Percentiles rank a stretch among this genome's conserved stretches.
Conservation (phyloP, 2,113 vertebrate species). For the Tyto alba region DNA sequence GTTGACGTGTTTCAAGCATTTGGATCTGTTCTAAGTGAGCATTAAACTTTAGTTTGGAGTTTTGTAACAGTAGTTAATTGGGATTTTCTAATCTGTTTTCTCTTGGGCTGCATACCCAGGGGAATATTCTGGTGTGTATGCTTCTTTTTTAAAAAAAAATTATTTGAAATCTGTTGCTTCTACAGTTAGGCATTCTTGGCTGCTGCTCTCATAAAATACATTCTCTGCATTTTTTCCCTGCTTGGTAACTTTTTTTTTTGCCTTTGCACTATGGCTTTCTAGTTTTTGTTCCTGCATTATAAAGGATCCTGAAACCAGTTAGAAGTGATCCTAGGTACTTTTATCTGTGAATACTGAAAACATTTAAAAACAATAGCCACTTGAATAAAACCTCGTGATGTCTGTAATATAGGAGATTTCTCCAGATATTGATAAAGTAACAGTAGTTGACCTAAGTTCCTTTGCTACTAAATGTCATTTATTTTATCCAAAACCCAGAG, state of each 20-base stretch:
- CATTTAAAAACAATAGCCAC: not conserved
- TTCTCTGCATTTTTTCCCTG: conserved; percentile 53
- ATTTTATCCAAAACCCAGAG: not conserved
- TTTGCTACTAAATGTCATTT: not conserved
- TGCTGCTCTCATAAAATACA: conserved; percentile 64
- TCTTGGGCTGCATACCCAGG: conserved; percentile 88
- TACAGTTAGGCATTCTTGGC: conserved; percentile 60
- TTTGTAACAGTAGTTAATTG: conserved; percentile 71
- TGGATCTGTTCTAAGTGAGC: conserved; percentile 35
- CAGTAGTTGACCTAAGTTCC: not conserved
- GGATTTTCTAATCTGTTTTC: conserved; percentile 83
- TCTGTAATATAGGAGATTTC: not conserved
- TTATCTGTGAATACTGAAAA: not conserved
- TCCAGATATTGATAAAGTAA: not conserved
- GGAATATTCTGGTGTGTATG: conserved; percentile 96
- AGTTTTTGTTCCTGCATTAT: conserved; percentile 3
- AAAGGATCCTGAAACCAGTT: not conserved
- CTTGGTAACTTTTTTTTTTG: conserved; percentile 46
- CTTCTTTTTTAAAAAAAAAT: conserved; percentile 29
- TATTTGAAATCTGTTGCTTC: conserved; percentile 54
- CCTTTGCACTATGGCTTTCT: conserved; percentile 41
- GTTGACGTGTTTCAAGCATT: not conserved
- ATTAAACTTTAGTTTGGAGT: conserved; percentile 3
- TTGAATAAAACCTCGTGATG: not conserved
- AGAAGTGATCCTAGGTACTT: not conserved